Evolutionary conservation across 1,140 invertebrate species (phyloP).

Genomic region (Meloidogyne chitwoodi): DNA sequence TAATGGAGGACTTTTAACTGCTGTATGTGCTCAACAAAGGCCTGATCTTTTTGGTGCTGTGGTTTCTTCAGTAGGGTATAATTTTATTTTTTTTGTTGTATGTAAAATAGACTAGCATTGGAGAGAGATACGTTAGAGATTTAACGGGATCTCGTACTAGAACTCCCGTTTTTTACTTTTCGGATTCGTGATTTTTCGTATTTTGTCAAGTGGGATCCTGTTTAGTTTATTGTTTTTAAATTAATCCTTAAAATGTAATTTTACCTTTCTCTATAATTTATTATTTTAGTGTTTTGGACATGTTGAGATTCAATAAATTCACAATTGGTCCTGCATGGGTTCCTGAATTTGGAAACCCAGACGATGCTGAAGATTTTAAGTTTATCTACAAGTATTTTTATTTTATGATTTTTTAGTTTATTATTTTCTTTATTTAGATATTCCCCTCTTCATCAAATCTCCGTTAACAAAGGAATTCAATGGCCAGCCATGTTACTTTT

Average conservation of each 20-base stretch:
- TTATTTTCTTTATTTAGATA: conserved; percentile 62
- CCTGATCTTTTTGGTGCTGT: conserved; percentile 88
- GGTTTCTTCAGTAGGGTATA: conserved; percentile 84
- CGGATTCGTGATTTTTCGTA: no score
- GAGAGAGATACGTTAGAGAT: no score
- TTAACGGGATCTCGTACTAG: no score
- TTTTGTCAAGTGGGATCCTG: no score
- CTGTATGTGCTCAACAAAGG: conserved; percentile 81
- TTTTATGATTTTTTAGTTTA: not conserved
- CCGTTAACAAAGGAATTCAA: conserved; percentile 64
- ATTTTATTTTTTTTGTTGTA: no score
- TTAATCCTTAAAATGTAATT: conserved; percentile 11
- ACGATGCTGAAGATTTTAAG: conserved; percentile 80
- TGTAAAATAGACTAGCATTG: no score
- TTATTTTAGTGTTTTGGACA: conserved; percentile 81
- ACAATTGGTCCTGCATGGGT: conserved; percentile 95
- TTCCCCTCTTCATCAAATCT: conserved; percentile 90
- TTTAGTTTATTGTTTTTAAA: conserved; percentile 10
- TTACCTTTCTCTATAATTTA: no score
- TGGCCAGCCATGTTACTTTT: conserved; percentile 85
- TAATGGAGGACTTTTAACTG: conserved; percentile 90
- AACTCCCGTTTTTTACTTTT: no score
- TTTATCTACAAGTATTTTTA: conserved; percentile 73
- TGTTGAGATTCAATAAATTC: conserved; percentile 95
- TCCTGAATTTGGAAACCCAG: conserved; percentile 88